Base-by-base conservation (phyloP, 2,888 invertebrate genomes). In the Lochmaea capreae region DNA sequence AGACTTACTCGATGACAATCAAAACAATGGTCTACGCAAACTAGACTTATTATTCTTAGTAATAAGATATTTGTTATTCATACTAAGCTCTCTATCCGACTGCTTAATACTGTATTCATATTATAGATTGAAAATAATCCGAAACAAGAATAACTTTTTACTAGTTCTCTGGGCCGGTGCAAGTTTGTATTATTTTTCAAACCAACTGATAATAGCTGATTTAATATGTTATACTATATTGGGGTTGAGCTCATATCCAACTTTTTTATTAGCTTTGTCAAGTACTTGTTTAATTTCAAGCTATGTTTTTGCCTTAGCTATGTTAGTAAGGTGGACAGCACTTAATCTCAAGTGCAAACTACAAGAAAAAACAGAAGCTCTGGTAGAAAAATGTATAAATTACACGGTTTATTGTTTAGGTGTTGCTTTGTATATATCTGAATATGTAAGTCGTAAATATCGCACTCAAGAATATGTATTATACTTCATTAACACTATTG, bases 251-350 rank as follows among this genome's bases (percentile, higher is more conserved):
- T 43, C 5, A 11, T 54, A 18, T 42, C 63, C 70, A 12, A 16
- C 1, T 18, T 70, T 54, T 63, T 18, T 65, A 14, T 10, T 52
- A 14, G 65, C 65, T 5, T 16, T 66, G 14, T 65, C 65, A 6
- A 52, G 59, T 33, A 73, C 69, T 1, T 52, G 46, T 16, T 69
- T 73, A 11, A 66, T 73, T 52, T 26, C 67, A n/a, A 62, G n/a
- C 22, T 62, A 67, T 26, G 12, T 67, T 42, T 54, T 72, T 11
- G 72, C 61, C 9, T 8, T 62, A 11, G 72, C 62, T 0, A 46
- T 72, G 43, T 26, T 72, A 16, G 16, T 62, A n/a, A 61, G 46
- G 14, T 72, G 43, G 42, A 57, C 54, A 9, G 10, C 62, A 22
- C 16, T 67, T 22, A 61, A 67, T 62, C 42, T 42, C 18, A 72